Evolutionary conservation across 2,888 invertebrate genomes (phyloP), one percentile per base, ranked within the genome.

Genomic region (Nemotelus nigrinus): DNA sequence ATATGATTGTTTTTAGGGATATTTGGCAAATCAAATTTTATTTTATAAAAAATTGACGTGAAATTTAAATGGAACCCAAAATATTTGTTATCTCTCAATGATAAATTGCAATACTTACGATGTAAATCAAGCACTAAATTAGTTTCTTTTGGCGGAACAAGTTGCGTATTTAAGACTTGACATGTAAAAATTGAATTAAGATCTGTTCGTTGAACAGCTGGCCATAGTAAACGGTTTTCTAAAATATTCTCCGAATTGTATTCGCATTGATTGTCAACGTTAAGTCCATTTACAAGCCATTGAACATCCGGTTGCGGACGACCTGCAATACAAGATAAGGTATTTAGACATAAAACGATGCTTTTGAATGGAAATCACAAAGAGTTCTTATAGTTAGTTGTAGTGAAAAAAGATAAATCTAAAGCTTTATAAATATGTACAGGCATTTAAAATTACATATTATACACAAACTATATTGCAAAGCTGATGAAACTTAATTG

Each of bases 111-210:
- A 50, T 47, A 90, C 93, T 93, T 85, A 94, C 94, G 85, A 84
- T 91, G 91, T 85, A 94, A 90, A 82, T 93, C 92, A 64, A 94
- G 88, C 45, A 91, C 89, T 44, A 93, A 89, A 2, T 91, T 90
- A 0, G 92, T 89, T 84, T 92, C 92, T 83, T 91, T 91, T 0
- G 93, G 92, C 81, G 93, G 91, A 25, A 93, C 92, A 58, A 94
- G 89, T 81, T 91, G 90, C 47, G 94, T 94, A 87, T 95, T 95
- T 82, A 91, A 89, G 2, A 94, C 94, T 85, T 93, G 93, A 83
- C 94, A 95, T 39, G 93, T 94, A 87, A 94, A 94, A 79, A 93
- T 91, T 2, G 93, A 91, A 77, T 93, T 93, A 82, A 94, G 90
- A 87, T 94, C 93, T 2, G 91, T 90, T 77, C 94, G 89, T 43